Evolutionary conservation across 1,140 invertebrate species (phyloP).

Genomic region (Drosophila sucinea): DNA sequence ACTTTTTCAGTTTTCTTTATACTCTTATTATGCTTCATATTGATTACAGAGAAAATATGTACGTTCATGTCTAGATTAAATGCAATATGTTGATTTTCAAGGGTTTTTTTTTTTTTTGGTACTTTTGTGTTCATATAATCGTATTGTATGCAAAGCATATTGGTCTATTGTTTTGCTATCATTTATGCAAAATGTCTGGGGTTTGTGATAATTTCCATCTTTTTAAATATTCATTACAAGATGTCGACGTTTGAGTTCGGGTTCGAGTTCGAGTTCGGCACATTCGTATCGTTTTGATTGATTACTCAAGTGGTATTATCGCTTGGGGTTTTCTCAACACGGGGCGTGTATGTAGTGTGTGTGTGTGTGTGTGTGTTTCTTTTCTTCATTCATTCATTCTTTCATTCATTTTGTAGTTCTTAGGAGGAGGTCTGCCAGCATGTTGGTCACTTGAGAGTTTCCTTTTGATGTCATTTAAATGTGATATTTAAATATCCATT

Average conservation of each 20-base stretch:
- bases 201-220: slow-evolving; percentile 74
- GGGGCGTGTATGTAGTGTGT: slow-evolving; percentile 47
- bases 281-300: slow-evolving; percentile 73
- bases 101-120: slow-evolving; percentile 18
- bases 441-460: slow-evolving; percentile 79
- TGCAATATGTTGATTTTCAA: slow-evolving; percentile 33
- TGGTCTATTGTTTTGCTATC: slow-evolving; percentile 77
- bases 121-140: slow-evolving; percentile 78
- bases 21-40: slow-evolving; percentile 36
- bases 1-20: slow-evolving; percentile 25
- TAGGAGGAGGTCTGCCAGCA: slow-evolving; percentile 54
- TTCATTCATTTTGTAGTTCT: slow-evolving; percentile 7
- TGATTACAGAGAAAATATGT: slow-evolving; percentile 65
- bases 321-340: slow-evolving; percentile 42
- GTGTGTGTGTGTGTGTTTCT: slow-evolving; percentile 25
- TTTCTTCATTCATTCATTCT: slow-evolving; percentile 25
- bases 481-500: slow-evolving; percentile 17
- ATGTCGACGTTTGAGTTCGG: slow-evolving; percentile 36
- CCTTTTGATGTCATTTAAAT: slow-evolving; percentile 63
- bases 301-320: slow-evolving; percentile 79
- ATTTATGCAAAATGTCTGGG: slow-evolving; percentile 73
- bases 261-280: slow-evolving; percentile 35
- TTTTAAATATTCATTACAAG: slow-evolving; percentile 79
- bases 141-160: slow-evolving; percentile 64
- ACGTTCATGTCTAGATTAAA: slow-evolving; percentile 56